Conservation (phyloP, 2,113 vertebrate species). For the Ptychochromis oligacanthus region DNA sequence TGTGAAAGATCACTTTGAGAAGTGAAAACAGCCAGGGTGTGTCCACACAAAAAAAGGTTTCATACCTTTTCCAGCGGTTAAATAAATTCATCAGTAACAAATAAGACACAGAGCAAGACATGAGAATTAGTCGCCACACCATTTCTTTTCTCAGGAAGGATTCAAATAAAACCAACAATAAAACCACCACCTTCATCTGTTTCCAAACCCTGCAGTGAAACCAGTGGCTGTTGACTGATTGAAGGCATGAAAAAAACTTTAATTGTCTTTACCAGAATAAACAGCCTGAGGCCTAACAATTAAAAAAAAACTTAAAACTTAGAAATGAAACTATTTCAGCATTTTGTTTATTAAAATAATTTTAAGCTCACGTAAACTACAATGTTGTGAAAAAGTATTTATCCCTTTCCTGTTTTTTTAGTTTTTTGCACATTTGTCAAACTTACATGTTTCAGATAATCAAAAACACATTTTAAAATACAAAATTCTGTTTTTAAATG, state of each 20-base stretch:
- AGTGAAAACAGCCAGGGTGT: not conserved
- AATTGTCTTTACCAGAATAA: rapidly evolving
- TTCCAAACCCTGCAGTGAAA: rapidly evolving
- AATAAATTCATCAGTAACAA: not conserved
- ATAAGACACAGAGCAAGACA: not conserved
- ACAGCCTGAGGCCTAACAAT: not conserved
- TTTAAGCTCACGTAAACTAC: too few species aligned
- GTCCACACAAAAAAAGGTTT: not conserved
- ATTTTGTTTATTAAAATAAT: not conserved
- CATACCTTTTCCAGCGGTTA: not conserved
- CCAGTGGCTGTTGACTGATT: not conserved
- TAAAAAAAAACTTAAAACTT: not conserved
- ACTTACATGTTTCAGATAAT: too few species aligned
- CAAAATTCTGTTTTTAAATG: too few species aligned
- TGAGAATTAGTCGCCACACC: rapidly evolving
- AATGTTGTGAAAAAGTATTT: too few species aligned
- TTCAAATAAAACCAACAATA: not conserved
- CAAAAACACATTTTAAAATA: too few species aligned
- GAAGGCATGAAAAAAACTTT: not conserved
- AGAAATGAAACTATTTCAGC: not conserved
- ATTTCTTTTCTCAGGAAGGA: not conserved
- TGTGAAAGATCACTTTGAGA: not conserved
- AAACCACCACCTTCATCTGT: not conserved
- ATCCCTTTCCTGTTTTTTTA: too few species aligned
- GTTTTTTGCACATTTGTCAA: too few species aligned